Evolutionary conservation across 2,888 invertebrate genomes (phyloP).

Genomic region (Standfussiana lucernea): DNA sequence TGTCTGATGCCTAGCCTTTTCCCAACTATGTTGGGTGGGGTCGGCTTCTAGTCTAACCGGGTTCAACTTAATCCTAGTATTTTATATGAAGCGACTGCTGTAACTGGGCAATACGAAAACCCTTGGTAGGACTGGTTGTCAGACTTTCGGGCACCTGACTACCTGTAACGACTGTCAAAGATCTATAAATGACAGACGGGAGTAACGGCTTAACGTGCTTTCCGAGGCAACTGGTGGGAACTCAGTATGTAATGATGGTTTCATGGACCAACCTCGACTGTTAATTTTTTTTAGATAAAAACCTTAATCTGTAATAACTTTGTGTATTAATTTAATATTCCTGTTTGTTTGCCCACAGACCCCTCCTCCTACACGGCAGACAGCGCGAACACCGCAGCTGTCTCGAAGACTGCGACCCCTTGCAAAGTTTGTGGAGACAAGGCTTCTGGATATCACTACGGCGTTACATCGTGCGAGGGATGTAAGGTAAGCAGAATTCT

Average conservation of each 20-base stretch:
- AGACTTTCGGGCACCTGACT: not conserved
- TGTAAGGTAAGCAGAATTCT: constrained; percentile 94
- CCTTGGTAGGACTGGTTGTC: not conserved
- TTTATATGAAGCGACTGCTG: no score
- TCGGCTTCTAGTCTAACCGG: no score
- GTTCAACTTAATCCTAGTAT: no score
- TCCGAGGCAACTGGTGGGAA: no score
- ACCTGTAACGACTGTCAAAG: not conserved
- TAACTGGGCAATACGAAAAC: no score
- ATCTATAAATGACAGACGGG: not conserved
- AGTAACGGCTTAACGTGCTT: not conserved
- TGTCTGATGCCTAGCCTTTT: no score
- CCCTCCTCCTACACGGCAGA: constrained; percentile 92
- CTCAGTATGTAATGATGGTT: no score
- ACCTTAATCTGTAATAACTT: not conserved
- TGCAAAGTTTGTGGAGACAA: constrained; percentile 99
- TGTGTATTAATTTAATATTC: not conserved
- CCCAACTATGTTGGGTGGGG: no score
- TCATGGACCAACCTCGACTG: not conserved
- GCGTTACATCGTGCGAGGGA: constrained; percentile 99
- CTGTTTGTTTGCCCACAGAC: constrained; percentile 69
- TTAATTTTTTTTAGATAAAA: not conserved
- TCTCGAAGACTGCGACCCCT: constrained; percentile 96
- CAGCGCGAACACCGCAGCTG: constrained; percentile 93
- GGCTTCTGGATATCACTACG: constrained; percentile 99